phyloP scores from a whole-genome alignment of 2,113 vertebrate species.

The Chloropsis cyanopogon region DNA sequence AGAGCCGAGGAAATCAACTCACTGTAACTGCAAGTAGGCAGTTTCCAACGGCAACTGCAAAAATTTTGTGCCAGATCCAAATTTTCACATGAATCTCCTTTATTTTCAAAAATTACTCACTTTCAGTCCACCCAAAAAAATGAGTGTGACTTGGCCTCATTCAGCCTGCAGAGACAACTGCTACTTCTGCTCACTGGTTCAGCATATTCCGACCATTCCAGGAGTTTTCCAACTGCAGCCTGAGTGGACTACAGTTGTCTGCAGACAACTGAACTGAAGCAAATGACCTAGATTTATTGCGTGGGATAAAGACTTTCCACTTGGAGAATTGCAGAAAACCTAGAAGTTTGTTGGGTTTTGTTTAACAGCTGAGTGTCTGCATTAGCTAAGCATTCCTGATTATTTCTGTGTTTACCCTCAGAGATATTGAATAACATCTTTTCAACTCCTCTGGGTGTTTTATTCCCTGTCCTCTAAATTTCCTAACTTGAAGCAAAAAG shows the following conservation, averaged over 20 bases:
- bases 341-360: background rate
- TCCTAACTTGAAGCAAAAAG: background rate
- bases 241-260: background rate
- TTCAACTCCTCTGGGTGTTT: background rate
- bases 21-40: background rate
- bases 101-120: background rate
- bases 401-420: background rate
- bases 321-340: background rate
- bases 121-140: background rate
- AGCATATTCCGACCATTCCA: background rate
- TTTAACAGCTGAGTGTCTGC: background rate
- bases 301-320: background rate
- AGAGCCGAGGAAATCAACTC: background rate
- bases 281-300: background rate
- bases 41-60: background rate
- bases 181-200: background rate
- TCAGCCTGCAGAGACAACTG: background rate
- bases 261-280: background rate
- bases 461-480: background rate
- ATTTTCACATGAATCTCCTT: background rate
- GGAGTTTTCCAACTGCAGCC: background rate
- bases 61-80: background rate
- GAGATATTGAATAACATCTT: background rate
- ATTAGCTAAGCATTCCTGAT: background rate
- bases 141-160: background rate